phyloP scores from a whole-genome alignment of 53 echinoderm and acorn worm genomes.

The Crossaster papposus region DNA sequence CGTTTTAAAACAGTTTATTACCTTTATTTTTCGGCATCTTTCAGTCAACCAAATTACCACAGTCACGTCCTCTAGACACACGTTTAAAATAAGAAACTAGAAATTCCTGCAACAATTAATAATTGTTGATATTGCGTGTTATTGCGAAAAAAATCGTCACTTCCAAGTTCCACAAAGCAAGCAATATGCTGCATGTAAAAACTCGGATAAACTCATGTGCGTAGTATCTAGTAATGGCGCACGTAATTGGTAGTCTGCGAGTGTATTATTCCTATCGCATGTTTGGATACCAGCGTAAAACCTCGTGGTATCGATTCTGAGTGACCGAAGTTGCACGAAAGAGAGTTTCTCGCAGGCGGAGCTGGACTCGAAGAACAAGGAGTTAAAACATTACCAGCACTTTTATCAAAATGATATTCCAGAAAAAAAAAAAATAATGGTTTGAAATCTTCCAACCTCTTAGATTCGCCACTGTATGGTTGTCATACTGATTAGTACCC shows the following conservation, averaged over 20 bases:
- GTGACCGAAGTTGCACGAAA: background rate
- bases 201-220: background rate
- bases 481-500: too few species aligned
- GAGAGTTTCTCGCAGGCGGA: too few species aligned
- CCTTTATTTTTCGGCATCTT: slow-evolving; percentile 58
- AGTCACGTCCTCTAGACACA: background rate
- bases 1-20: background rate
- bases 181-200: background rate
- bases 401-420: too few species aligned
- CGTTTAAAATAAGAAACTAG: background rate
- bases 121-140: slow-evolving; percentile 7
- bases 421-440: too few species aligned
- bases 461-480: too few species aligned
- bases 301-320: slow-evolving; percentile 6
- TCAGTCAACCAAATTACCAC: background rate
- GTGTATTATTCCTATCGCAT: background rate
- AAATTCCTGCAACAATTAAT: background rate
- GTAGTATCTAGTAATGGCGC: background rate
- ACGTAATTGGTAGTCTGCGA: background rate
- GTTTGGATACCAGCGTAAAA: slow-evolving; percentile 11
- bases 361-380: too few species aligned
- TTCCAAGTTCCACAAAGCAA: background rate
- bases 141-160: slow-evolving; percentile 6
- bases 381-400: too few species aligned
- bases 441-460: too few species aligned